Conservation (phyloP, 2,888 invertebrate species). For the Agonopterix heracliana region DNA sequence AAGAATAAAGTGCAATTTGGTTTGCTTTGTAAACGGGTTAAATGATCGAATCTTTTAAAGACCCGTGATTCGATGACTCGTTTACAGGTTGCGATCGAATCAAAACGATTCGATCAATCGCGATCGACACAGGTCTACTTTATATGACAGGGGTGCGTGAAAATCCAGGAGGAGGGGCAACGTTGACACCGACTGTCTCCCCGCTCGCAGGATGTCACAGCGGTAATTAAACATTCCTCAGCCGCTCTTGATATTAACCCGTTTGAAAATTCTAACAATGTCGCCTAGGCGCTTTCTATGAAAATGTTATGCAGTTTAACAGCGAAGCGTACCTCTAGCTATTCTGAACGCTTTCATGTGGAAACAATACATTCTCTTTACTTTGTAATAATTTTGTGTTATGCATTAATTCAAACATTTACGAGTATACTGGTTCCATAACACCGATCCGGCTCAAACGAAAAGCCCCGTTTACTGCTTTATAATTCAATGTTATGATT, state of each 20-base stretch:
- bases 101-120: too few relatives aligned
- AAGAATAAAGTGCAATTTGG: too few relatives aligned
- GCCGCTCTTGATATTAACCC: slow-evolving; percentile 55
- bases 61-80: too few relatives aligned
- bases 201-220: slow-evolving; percentile 44
- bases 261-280: slow-evolving; percentile 67
- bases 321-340: slow-evolving; percentile 14
- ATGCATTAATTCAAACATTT: background rate
- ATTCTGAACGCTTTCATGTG: slow-evolving; percentile 15
- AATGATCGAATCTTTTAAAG: too few relatives aligned
- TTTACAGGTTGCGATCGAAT: too few relatives aligned
- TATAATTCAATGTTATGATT: too few relatives aligned
- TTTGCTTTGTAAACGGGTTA: too few relatives aligned
- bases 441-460: too few relatives aligned
- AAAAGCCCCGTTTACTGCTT: too few relatives aligned
- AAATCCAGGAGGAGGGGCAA: slow-evolving; percentile 17
- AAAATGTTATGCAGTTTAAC: slow-evolving; percentile 32
- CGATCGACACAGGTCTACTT: too few relatives aligned
- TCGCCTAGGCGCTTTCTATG: slow-evolving; percentile 46
- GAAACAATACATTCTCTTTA: slow-evolving; percentile 1
- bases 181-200: slow-evolving; percentile 30
- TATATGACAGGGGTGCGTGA: slow-evolving; percentile 15
- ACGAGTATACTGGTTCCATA: slow-evolving; percentile 2
- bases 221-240: slow-evolving; percentile 66
- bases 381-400: background rate